phyloP scores from a whole-genome alignment of 2,888 invertebrate genomes.

The Mythimna impura region DNA sequence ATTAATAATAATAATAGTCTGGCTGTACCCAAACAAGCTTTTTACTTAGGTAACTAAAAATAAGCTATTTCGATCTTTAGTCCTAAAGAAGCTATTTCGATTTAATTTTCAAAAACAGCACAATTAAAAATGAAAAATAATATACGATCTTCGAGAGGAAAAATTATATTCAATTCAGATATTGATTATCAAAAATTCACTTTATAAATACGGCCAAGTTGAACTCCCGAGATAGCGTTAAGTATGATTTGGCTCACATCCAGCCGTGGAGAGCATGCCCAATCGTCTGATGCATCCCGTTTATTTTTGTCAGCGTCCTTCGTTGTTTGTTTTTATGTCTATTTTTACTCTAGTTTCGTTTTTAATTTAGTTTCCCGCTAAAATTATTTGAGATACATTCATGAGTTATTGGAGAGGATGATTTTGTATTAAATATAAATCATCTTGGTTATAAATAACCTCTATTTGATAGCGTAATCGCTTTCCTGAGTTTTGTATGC shows the following conservation, averaged over 20 bases:
- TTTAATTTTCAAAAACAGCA: background rate
- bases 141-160: background rate
- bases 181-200: slow-evolving; percentile 66
- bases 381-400: slow-evolving; percentile 58
- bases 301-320: slow-evolving; percentile 85
- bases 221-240: slow-evolving; percentile 62
- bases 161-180: background rate
- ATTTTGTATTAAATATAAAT: slow-evolving; percentile 20
- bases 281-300: slow-evolving; percentile 82
- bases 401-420: slow-evolving; percentile 40
- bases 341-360: slow-evolving; percentile 78
- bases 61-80: background rate
- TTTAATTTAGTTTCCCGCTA: slow-evolving; percentile 61
- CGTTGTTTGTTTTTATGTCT: slow-evolving; percentile 80
- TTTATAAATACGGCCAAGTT: slow-evolving; percentile 63
- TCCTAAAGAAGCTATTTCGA: slow-evolving; percentile 8
- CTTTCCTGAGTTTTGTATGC: background rate
- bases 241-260: slow-evolving; percentile 73
- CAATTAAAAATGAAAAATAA: background rate
- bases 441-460: slow-evolving; percentile 8
- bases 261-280: slow-evolving; percentile 77
- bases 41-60: background rate
- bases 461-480: slow-evolving; percentile 2
- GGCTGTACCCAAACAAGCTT: slow-evolving; percentile 36
- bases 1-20: background rate